Evolutionary conservation across 2,888 invertebrate species (phyloP).

Genomic region (Subacronicta megacephala): DNA sequence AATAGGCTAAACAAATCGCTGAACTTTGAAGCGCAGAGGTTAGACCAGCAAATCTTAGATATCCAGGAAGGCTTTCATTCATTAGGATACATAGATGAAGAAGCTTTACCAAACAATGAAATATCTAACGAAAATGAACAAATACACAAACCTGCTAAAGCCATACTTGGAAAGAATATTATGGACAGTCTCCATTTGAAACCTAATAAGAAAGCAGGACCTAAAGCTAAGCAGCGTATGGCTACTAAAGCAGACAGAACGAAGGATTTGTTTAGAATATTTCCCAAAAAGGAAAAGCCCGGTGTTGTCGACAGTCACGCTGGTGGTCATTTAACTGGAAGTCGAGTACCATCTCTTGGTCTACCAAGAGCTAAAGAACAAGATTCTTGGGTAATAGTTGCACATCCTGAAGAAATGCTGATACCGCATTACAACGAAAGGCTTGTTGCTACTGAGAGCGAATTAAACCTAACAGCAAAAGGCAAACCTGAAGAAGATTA

Average conservation of each 20-base stretch:
- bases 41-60: conserved; percentile 87
- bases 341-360: conserved; percentile 83
- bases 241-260: conserved; percentile 74
- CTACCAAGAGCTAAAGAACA: conserved; percentile 79
- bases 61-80: conserved; percentile 87
- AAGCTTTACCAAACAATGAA: conserved; percentile 63
- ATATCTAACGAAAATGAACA: conserved; percentile 65
- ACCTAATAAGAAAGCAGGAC: conserved; percentile 83
- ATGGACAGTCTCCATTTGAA: conserved; percentile 86
- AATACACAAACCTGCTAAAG: conserved; percentile 81
- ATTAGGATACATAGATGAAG: conserved; percentile 84
- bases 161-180: conserved; percentile 84
- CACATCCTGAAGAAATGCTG: conserved; percentile 81
- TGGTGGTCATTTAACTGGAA: conserved; percentile 79
- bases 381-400: conserved; percentile 83
- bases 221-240: conserved; percentile 83
- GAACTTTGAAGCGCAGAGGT: conserved; percentile 83
- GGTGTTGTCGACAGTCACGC: conserved; percentile 72
- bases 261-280: conserved; percentile 81
- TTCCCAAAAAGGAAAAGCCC: conserved; percentile 82
- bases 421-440: conserved; percentile 85
- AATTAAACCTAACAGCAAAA: conserved; percentile 67
- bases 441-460: conserved; percentile 71
- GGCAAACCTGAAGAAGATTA: conserved; percentile 66
- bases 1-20: conserved; percentile 86